Conservation (phyloP, 2,797 vertebrate species). For the Gymnopithys bicolor region DNA sequence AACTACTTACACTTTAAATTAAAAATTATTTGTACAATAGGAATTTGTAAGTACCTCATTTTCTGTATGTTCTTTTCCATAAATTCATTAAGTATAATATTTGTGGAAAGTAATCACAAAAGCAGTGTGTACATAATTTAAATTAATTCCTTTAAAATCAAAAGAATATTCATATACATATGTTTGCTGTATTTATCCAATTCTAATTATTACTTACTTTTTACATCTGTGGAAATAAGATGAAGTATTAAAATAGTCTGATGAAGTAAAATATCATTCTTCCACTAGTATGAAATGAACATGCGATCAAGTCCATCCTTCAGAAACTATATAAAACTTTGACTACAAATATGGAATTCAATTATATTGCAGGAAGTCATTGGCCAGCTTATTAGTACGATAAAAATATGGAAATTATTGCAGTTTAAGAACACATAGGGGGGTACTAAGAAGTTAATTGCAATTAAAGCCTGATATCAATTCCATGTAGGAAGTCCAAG, state of each 20-base stretch:
- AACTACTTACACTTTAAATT: constrained; percentile 7
- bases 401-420: constrained; percentile 22
- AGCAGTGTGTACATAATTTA: neutral
- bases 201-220: constrained; percentile 40
- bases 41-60: neutral
- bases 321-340: neutral
- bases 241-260: neutral
- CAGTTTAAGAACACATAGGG: constrained; percentile 2
- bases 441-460: constrained; percentile 15
- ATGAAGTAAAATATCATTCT: neutral
- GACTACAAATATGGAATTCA: neutral
- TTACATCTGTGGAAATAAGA: constrained; percentile 9
- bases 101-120: constrained; percentile 29
- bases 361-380: neutral
- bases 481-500: constrained; percentile 18
- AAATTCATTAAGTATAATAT: constrained; percentile 20
- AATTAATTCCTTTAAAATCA: constrained; percentile 40
- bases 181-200: constrained; percentile 6
- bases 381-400: neutral
- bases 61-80: neutral
- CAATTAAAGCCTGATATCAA: constrained; percentile 33
- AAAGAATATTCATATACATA: constrained; percentile 36
- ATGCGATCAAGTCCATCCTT: neutral
- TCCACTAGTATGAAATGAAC: neutral
- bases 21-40: neutral